phyloP scores from a whole-genome alignment of 2,113 vertebrate genomes.

The Phrynocephalus versicolor region DNA sequence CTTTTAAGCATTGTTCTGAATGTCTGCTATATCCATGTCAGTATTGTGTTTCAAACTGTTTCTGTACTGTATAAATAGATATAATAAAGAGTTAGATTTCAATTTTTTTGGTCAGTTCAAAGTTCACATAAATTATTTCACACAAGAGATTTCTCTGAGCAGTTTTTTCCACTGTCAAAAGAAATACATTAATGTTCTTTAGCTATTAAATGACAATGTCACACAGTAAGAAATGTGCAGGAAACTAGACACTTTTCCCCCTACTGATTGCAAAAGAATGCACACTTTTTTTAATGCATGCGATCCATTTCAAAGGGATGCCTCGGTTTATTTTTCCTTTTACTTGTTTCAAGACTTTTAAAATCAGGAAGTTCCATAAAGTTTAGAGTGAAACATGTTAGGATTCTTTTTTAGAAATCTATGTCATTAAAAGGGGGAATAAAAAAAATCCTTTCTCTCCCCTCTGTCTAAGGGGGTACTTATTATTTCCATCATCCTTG shows the following conservation, averaged over 20 bases:
- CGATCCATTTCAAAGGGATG: constrained; percentile 76
- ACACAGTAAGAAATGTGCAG: constrained; percentile 74
- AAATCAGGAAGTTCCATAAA: constrained; percentile 70
- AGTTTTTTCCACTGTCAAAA: constrained; percentile 60
- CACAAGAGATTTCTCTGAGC: constrained; percentile 70
- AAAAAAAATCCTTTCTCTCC: constrained; percentile 40
- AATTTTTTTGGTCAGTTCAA: constrained; percentile 73
- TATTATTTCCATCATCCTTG: constrained; percentile 79
- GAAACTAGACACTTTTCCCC: constrained; percentile 72
- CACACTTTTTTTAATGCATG: constrained; percentile 45
- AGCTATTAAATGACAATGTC: constrained; percentile 78
- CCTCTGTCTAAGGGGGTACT: constrained; percentile 70
- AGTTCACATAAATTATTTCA: constrained; percentile 76
- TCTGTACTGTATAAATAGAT: constrained; percentile 68
- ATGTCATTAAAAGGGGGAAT: constrained; percentile 67
- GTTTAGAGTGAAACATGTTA: constrained; percentile 68
- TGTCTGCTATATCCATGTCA: constrained; percentile 43
- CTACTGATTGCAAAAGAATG: constrained; percentile 72
- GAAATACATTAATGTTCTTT: constrained; percentile 70
- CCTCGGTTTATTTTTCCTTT: background rate
- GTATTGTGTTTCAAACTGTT: constrained; percentile 72
- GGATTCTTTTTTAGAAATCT: constrained; percentile 56
- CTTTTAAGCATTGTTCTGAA: constrained; percentile 58
- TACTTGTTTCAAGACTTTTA: constrained; percentile 72
- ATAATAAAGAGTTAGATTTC: constrained; percentile 70